Evolutionary conservation across 2,888 invertebrate species (phyloP), one percentile per base, ranked within the genome.

Genomic region (Lamproptera curius): DNA sequence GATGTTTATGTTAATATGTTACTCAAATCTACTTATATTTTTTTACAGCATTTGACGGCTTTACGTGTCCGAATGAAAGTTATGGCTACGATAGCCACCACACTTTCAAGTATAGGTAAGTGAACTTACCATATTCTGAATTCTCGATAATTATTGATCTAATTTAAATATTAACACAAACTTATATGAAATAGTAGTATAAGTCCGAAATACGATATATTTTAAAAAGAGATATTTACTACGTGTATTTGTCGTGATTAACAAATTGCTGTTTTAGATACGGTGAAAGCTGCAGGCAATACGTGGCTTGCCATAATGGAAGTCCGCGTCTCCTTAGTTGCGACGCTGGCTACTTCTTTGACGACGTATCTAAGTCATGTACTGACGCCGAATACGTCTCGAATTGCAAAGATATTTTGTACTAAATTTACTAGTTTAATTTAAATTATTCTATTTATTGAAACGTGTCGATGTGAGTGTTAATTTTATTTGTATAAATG

Each of bases 291-390:
- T 82, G 81, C 54, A 65, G 60, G 14, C 54, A 61, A 11, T 83
- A 70, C 48, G 50, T 80, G 11, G 78, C 73, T 3, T 82, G 82
- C 49, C 72, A 74, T 42, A 54, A 53, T n/a, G 76, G 76, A 13
- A 57, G 58, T 2, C 80, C 80, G 5, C 70, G 78, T 23, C 62
- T 82, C 9, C 59, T 82, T 31, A 69, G 67, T 42, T 83, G 82
- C 48, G 76, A 76, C 9, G 41, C 31, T 5, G 81, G 80, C 8
- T 55, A 71, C n/a, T 62, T 62, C 20, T 81, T 76, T 41, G 72
- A 79, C 39, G 64, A 65, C 11, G 40, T 42, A n/a, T 60, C 65
- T 4, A 59, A 70, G 42, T 55, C 63, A 14, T 82, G 81, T 48
- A 57, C 78, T 20, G 55, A 70, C 43, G 53, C 57, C n/a, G 53